Evolutionary conservation across 2,113 vertebrate species (phyloP).

Genomic region (Sapajus apella): DNA sequence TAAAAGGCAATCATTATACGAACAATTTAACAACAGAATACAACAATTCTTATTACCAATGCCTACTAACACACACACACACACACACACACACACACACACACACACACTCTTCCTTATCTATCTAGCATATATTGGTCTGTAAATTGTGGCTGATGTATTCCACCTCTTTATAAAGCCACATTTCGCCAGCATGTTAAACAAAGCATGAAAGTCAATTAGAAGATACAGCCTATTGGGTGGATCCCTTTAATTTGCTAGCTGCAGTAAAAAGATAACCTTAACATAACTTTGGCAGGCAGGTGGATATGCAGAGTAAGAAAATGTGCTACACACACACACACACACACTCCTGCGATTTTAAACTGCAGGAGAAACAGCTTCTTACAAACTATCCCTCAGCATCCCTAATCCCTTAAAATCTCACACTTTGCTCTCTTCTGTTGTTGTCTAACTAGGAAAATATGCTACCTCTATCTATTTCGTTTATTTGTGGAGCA

Average conservation of each 20-base stretch:
- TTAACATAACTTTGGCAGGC: neutral
- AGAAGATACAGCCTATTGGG: conserved; percentile 7
- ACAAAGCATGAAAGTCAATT: conserved; percentile 27
- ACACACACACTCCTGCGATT: neutral
- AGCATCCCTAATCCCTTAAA: neutral
- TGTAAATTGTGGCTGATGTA: neutral
- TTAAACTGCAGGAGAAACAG: neutral
- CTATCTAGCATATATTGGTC: conserved; percentile 9
- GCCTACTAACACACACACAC: neutral
- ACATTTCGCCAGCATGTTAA: neutral
- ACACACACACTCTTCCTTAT: neutral
- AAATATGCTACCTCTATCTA: neutral
- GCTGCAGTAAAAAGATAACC: neutral
- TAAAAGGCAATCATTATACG: conserved; percentile 59
- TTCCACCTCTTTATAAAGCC: conserved; percentile 14
- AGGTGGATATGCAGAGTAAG: neutral
- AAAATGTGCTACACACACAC: rapidly evolving
- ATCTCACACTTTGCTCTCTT: neutral
- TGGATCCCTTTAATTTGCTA: neutral
- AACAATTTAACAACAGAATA: conserved; percentile 59
- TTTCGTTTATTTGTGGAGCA: conserved; percentile 49
- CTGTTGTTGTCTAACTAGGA: conserved; percentile 35
- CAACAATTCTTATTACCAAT: conserved; percentile 51
- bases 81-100: neutral
- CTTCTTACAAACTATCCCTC: neutral